These are phyloP conservation scores for Ctenoplectra terminalis DNA, from an alignment of 1,140 invertebrate genomes.

Conservation along the genomic window DNA sequence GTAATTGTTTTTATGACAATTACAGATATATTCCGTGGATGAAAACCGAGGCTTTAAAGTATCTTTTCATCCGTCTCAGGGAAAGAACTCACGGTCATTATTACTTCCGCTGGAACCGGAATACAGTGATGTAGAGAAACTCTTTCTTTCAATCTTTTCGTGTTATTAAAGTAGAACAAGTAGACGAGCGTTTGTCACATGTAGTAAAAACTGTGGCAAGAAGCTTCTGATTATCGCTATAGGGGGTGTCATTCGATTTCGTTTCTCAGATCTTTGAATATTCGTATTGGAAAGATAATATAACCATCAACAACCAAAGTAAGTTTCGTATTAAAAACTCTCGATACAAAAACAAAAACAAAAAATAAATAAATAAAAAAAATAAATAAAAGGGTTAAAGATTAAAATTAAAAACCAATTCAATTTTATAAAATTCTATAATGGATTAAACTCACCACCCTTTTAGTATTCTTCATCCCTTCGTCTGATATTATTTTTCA, in stretches of 20 bases:
- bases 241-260: background rate
- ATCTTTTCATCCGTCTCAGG: background rate
- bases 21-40: background rate
- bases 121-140: conserved; percentile 38
- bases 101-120: conserved; percentile 10
- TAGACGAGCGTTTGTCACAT: conserved; percentile 8
- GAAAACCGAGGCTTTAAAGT: conserved; percentile 2
- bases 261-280: no score
- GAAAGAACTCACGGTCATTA: conserved; percentile 3
- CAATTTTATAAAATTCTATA: no score
- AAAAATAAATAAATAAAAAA: no score
- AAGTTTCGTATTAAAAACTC: no score
- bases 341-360: no score
- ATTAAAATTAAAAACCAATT: no score
- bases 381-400: no score
- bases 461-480: no score
- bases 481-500: background rate
- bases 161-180: conserved; percentile 49
- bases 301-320: background rate
- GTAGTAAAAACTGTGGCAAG: conserved; percentile 28
- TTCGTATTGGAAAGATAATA: background rate
- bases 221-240: background rate
- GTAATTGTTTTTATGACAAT: no score
- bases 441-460: background rate
- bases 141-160: conserved; percentile 23